A percentile compares a stretch with the other conserved stretches of the same genome.
Evolutionary conservation across 53 echinoderm and acorn worm species (phyloP).

Genomic region (Stichopus horrens): DNA sequence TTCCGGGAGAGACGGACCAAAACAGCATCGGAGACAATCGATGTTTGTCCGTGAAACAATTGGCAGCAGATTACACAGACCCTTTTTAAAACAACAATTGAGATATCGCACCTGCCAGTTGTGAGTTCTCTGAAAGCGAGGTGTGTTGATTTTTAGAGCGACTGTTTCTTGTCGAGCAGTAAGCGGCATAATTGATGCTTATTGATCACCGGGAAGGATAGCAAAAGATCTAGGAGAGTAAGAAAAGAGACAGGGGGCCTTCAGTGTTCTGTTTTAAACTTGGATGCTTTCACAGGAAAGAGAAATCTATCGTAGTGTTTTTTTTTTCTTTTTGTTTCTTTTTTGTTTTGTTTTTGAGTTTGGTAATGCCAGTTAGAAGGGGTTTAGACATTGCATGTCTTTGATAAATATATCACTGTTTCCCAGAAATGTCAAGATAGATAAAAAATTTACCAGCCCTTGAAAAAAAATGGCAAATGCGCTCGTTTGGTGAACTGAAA

Average conservation of each 20-base stretch:
- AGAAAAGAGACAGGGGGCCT: neutral
- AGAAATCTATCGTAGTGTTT: too few relatives aligned
- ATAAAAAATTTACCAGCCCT: too few relatives aligned
- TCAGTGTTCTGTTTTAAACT: neutral
- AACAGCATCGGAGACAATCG: slow-evolving; percentile 25
- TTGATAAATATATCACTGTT: too few relatives aligned
- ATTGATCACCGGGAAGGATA: neutral
- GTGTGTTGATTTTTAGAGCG: slow-evolving; percentile 22
- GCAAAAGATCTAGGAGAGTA: neutral
- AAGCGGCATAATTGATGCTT: neutral
- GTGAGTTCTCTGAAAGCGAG: slow-evolving; percentile 13
- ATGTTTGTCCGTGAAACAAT: slow-evolving; percentile 36
- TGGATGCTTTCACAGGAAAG: neutral
- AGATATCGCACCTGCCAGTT: slow-evolving; percentile 24
- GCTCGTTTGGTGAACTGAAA: too few relatives aligned
- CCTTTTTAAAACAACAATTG: neutral
- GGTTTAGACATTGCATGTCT: too few relatives aligned
- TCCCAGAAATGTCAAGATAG: too few relatives aligned
- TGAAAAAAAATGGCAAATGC: too few relatives aligned
- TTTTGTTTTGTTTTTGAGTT: too few relatives aligned
- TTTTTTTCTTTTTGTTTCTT: too few relatives aligned
- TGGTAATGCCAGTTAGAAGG: too few relatives aligned
- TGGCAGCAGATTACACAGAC: slow-evolving; percentile 18
- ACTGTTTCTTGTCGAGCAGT: neutral
- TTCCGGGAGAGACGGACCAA: neutral